phyloP scores from a whole-genome alignment of 2,888 invertebrate genomes.

The Meandrusa payeni region DNA sequence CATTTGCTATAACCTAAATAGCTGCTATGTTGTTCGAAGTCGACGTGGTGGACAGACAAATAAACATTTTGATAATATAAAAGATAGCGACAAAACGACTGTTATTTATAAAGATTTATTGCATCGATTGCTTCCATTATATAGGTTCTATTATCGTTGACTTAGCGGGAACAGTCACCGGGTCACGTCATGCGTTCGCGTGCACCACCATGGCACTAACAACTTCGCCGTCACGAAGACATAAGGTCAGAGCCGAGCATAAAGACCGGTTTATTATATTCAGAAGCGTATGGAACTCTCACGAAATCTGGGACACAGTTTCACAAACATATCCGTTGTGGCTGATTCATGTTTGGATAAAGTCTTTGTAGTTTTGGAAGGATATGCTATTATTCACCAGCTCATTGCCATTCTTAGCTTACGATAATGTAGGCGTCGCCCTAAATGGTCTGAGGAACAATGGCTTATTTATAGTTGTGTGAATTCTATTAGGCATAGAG shows the following conservation, averaged over 20 bases:
- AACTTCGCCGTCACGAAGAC: slow-evolving; percentile 57
- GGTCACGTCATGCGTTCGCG: slow-evolving; percentile 56
- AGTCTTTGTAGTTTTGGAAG: slow-evolving; percentile 29
- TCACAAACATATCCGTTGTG: slow-evolving; percentile 22
- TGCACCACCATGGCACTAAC: slow-evolving; percentile 45
- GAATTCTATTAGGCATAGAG: slow-evolving; percentile 35
- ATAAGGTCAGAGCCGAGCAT: slow-evolving; percentile 57
- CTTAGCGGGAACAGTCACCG: slow-evolving; percentile 53
- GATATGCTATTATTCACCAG: slow-evolving; percentile 46
- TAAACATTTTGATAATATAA: too few relatives aligned
- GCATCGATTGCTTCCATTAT: slow-evolving; percentile 40
- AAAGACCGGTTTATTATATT: slow-evolving; percentile 52
- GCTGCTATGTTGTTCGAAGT: too few relatives aligned
- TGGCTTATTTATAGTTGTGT: slow-evolving; percentile 45
- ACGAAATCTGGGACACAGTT: slow-evolving; percentile 22
- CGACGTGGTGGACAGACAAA: too few relatives aligned
- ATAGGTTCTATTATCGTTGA: slow-evolving; percentile 30
- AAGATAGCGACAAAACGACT: slow-evolving; percentile 8
- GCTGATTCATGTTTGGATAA: slow-evolving; percentile 26
- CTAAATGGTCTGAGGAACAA: slow-evolving; percentile 52
- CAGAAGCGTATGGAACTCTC: slow-evolving; percentile 28
- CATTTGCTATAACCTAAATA: too few relatives aligned
- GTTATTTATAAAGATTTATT: slow-evolving; percentile 34
- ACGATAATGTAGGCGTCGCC: slow-evolving; percentile 46
- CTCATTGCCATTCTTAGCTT: slow-evolving; percentile 47